Evolutionary conservation across 2,888 invertebrate species (phyloP), one percentile per base, ranked within the genome.

Genomic region (Drosophila pseudotakahashii): DNA sequence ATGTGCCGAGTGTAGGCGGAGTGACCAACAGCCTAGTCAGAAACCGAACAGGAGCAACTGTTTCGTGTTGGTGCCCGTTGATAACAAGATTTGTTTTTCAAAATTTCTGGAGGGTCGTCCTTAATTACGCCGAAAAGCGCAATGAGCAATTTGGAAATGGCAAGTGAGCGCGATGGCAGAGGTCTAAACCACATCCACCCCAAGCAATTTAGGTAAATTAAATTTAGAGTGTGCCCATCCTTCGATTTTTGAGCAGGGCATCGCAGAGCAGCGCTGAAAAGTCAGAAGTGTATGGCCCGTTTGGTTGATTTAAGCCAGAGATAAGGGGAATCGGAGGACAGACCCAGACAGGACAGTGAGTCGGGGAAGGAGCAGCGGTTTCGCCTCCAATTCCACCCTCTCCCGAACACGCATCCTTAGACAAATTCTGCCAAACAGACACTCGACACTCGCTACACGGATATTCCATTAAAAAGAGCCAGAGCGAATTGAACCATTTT

Each of bases 31-130:
- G 39, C 39, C 23, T 13, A 26, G 54, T 19, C 66, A 11, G 67
- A 66, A 76, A 75, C 67, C 69, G 62, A 78, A 60, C 54, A 51
- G 48, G 50, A 57, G 36, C 64, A 59, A 61, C 79, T 78, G 78
- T 81, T 79, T 81, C 77, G 82, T 81, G 86, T 88, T 82, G 83
- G 69, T 60, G 61, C 47, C 77, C 75, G 77, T 73, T 86, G 85
- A 86, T 86, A 86, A 86, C 86, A 86, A 86, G 85, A 86, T 86
- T 86, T 86, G 88, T 83, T 88, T 81, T 81, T 82, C 66, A 53
- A 78, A 81, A 81, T 79, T 82, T 88, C 76, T 82, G 70, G 68
- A 55, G 76, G 79, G 76, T 76, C 74, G 74, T 34, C 63, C 83
- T 85, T 88, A 85, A 88, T 85, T 85, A 76, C 86, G 74, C 55